These are phyloP conservation scores for Poecile atricapillus DNA, from an alignment of 2,113 vertebrate genomes.

Conservation along the genomic window DNA sequence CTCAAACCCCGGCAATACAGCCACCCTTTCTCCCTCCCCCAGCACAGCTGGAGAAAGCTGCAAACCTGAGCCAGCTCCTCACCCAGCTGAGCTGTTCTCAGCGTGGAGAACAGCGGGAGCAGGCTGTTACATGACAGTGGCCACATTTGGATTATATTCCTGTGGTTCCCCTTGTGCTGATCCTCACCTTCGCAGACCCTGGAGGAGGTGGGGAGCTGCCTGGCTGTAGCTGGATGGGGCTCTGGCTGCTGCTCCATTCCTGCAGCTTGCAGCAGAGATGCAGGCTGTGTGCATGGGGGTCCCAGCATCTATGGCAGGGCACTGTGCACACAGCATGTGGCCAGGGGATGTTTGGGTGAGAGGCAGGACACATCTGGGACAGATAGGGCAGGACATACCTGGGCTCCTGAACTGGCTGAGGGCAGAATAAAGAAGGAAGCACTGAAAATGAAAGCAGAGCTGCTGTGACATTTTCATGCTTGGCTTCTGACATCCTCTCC, in stretches of 20 bases:
- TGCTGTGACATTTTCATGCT: conserved; percentile 49
- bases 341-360: not conserved
- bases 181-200: not conserved
- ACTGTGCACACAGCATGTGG: accelerated
- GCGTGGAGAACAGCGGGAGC: accelerated
- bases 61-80: not conserved
- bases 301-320: not conserved
- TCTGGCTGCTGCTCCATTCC: not conserved
- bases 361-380: not conserved
- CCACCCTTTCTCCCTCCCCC: not conserved
- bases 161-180: not conserved
- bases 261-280: not conserved
- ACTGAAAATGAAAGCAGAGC: conserved; percentile 36
- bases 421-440: conserved; percentile 9
- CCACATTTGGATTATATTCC: not conserved
- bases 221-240: accelerated
- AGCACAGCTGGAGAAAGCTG: not conserved
- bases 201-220: not conserved
- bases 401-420: not conserved
- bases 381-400: not conserved
- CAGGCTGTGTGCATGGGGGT: not conserved
- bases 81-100: not conserved
- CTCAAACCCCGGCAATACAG: not conserved
- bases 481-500: conserved; percentile 42
- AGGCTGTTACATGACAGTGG: accelerated